These are phyloP conservation scores for Drosophila sproati DNA, from an alignment of 1,140 invertebrate genomes.

Conservation along the genomic window DNA sequence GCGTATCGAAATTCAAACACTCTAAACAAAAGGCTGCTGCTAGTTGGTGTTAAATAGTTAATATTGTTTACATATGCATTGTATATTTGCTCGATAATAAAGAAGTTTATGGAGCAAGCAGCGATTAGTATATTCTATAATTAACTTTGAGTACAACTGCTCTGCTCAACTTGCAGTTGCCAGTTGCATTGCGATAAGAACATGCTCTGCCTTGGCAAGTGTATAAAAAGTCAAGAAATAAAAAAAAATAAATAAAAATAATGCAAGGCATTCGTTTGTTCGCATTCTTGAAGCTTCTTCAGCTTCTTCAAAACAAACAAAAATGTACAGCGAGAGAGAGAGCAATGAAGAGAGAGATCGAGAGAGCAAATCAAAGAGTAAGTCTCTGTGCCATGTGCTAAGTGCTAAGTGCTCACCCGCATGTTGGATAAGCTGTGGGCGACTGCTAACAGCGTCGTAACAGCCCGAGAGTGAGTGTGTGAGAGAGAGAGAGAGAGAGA, in stretches of 20 bases:
- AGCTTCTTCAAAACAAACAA: slow-evolving; percentile 27
- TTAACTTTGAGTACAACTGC: not conserved
- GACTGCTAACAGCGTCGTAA: slow-evolving; percentile 22
- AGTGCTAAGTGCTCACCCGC: slow-evolving; percentile 33
- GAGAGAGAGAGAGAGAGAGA: slow-evolving; percentile 28
- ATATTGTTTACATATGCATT: slow-evolving; percentile 12
- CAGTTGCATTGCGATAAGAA: slow-evolving; percentile 14
- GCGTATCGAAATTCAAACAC: slow-evolving; percentile 61
- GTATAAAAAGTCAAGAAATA: slow-evolving; percentile 28
- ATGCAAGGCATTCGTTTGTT: slow-evolving; percentile 37
- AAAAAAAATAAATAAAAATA: slow-evolving; percentile 6
- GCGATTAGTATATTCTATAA: slow-evolving; percentile 5
- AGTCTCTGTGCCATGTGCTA: not conserved
- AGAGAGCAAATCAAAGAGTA: not conserved
- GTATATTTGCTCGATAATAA: not conserved
- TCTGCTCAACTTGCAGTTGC: not conserved
- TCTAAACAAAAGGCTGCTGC: slow-evolving; percentile 25
- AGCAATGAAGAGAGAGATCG: slow-evolving; percentile 5
- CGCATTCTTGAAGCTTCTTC: slow-evolving; percentile 59
- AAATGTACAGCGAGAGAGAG: slow-evolving; percentile 3
- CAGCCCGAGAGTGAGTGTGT: slow-evolving; percentile 17
- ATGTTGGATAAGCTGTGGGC: slow-evolving; percentile 38
- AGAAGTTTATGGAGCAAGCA: not conserved
- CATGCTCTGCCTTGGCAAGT: slow-evolving; percentile 19
- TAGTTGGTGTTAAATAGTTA: slow-evolving; percentile 17